Base-by-base conservation (phyloP, 2,797 vertebrate genomes). In the Ptychobarbus kaznakovi region DNA sequence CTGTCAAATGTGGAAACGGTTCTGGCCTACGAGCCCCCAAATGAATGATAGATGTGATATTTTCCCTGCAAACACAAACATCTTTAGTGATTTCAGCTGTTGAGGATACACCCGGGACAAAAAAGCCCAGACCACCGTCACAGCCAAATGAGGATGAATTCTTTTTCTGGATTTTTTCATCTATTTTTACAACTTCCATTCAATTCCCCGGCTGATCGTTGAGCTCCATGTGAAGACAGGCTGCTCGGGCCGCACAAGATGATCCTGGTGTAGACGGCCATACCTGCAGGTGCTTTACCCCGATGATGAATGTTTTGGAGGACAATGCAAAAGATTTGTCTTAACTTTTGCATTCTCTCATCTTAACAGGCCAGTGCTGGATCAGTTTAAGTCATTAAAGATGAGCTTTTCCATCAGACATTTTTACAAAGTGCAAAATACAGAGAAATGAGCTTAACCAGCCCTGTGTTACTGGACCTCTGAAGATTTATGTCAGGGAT, bases 21-120 rank as follows among this genome's bases (percentile, higher is more conserved):
- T 79, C 73, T 63, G 82, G 56, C 51, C 65, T 76, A 76, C 25
- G 61, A 88, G 86, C 88, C 89, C 89, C 46, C 18, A 80, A 79
- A 84, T 63, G 77, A 92, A 87, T 92, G 92, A 93, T 89, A 61
- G 87, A 93, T 92, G 91, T 85, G 83, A 89, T 90, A 90, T 85
- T 89, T 91, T 91, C 87, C 91, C 88, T 90, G 88, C 82, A 87
- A 92, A 91, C 89, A 90, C 87, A 92, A 93, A 93, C 91, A 92
- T 88, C 87, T 90, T 85, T 87, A 88, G 92, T 91, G 90, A 91
- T 91, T 92, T 93, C 92, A 93, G 91, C 93, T 93, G 92, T 82
- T 85, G 86, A 87, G 80, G 87, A 89, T 86, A 83, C 90, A 87
- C 73, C 44, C 61, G 83, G 88, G 89, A 90, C 90, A 73, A 74